A percentile compares a stretch with the other conserved stretches of the same genome.
These are phyloP conservation scores for Agraylea sexmaculata DNA, from an alignment of 1,140 invertebrate genomes.

Conservation along the genomic window DNA sequence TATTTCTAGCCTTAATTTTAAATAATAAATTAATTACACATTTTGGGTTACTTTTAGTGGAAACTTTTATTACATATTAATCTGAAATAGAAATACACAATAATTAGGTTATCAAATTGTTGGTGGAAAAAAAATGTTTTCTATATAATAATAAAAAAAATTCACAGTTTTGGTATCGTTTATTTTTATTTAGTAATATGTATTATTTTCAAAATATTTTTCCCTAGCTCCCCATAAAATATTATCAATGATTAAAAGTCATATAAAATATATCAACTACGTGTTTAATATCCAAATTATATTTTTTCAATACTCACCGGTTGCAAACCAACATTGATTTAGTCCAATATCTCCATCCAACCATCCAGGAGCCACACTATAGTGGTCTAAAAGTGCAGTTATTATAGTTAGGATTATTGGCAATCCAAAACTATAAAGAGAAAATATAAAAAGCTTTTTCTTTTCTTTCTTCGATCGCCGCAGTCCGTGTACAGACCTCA, in stretches of 20 bases:
- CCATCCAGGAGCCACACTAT: slow-evolving; percentile 27
- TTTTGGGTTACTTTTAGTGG: too few relatives aligned
- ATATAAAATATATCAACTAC: neutral
- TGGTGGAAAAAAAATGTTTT: too few relatives aligned
- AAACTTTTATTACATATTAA: too few relatives aligned
- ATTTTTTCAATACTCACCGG: slow-evolving; percentile 29
- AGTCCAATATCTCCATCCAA: slow-evolving; percentile 41
- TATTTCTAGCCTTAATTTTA: too few relatives aligned
- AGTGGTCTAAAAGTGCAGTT: slow-evolving; percentile 37
- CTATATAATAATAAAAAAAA: too few relatives aligned
- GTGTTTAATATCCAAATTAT: neutral
- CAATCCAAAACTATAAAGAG: slow-evolving; percentile 47
- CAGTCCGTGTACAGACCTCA: slow-evolving; percentile 32
- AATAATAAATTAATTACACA: too few relatives aligned
- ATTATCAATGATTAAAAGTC: neutral
- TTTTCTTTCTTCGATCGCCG: slow-evolving; percentile 34
- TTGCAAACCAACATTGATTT: slow-evolving; percentile 42
- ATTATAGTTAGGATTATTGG: slow-evolving; percentile 38
- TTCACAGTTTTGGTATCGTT: too few relatives aligned
- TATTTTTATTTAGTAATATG: too few relatives aligned
- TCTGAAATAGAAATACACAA: too few relatives aligned
- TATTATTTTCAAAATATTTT: too few relatives aligned
- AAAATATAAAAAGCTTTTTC: slow-evolving; percentile 44
- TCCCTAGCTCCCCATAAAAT: too few relatives aligned
- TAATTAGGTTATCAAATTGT: too few relatives aligned